These are phyloP conservation scores for Limnephilus lunatus DNA, from an alignment of 2,888 invertebrate species.

Conservation along the genomic window DNA sequence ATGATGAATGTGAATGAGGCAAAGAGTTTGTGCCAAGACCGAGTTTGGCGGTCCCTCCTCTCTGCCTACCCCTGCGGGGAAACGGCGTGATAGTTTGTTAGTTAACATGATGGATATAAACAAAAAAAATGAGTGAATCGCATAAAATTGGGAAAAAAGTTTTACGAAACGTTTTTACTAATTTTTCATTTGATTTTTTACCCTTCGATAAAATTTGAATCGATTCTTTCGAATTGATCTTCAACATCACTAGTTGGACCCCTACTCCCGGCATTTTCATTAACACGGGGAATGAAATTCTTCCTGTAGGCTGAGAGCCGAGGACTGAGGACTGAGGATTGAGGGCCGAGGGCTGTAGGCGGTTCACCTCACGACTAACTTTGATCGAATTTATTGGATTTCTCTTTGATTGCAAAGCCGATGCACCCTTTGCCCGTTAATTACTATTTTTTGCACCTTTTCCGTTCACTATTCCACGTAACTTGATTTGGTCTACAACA, in stretches of 20 bases:
- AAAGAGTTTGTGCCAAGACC: too few species aligned
- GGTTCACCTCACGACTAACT: slow-evolving; percentile 12
- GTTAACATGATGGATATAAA: too few species aligned
- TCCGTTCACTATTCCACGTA: neutral
- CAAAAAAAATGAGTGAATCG: too few species aligned
- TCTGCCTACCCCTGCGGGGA: too few species aligned
- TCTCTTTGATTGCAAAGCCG: slow-evolving; percentile 27
- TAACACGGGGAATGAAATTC: slow-evolving; percentile 22
- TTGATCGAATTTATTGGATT: slow-evolving; percentile 19
- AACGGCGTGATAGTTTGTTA: too few species aligned
- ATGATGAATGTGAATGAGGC: too few species aligned
- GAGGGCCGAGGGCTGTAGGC: neutral
- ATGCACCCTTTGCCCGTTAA: slow-evolving; percentile 7
- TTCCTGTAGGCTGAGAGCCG: neutral
- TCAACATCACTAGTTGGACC: neutral
- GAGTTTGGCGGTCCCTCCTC: too few species aligned
- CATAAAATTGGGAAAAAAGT: too few species aligned
- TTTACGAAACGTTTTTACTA: too few species aligned
- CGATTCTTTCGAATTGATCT: neutral
- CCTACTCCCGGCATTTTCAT: slow-evolving; percentile 12
- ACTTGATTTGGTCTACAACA: neutral
- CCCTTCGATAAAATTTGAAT: neutral
- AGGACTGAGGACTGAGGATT: neutral
- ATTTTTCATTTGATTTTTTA: neutral
- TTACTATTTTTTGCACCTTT: slow-evolving; percentile 7